phyloP scores from a whole-genome alignment of 2,888 invertebrate genomes.

The Pyrochroa serraticornis region DNA sequence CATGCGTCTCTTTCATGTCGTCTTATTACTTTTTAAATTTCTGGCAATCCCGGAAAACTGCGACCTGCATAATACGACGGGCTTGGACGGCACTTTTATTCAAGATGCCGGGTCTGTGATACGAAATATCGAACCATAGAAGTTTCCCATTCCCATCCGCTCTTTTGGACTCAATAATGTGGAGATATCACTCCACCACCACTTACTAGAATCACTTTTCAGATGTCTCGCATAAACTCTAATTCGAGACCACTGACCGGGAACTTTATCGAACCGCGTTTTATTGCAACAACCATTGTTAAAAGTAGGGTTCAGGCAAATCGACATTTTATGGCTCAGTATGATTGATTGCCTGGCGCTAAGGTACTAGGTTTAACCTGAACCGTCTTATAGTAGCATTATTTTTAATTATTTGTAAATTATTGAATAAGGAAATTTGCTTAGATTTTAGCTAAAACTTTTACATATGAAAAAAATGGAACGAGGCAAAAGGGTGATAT shows the following conservation, averaged over 20 bases:
- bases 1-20: slow-evolving; percentile 12
- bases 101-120: slow-evolving; percentile 10
- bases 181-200: slow-evolving; percentile 26
- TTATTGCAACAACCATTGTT: slow-evolving; percentile 21
- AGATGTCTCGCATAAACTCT: slow-evolving; percentile 24
- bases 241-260: slow-evolving; percentile 24
- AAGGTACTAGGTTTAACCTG: too few species aligned
- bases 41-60: slow-evolving; percentile 12
- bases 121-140: slow-evolving; percentile 9
- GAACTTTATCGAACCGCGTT: slow-evolving; percentile 23
- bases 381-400: too few species aligned
- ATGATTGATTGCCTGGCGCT: slow-evolving; percentile 9
- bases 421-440: too few species aligned
- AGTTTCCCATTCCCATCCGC: slow-evolving; percentile 9
- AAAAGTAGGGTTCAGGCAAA: slow-evolving; percentile 8
- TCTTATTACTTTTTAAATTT: slow-evolving; percentile 23
- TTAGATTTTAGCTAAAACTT: too few species aligned
- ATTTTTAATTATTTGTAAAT: too few species aligned
- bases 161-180: slow-evolving; percentile 23
- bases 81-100: slow-evolving; percentile 12
- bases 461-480: too few species aligned
- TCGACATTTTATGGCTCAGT: slow-evolving; percentile 21
- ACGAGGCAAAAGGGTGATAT: too few species aligned
- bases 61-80: slow-evolving; percentile 18
- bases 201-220: slow-evolving; percentile 24